Percentiles rank a stretch among this genome's conserved stretches.
These are phyloP conservation scores for Xestia c-nigrum DNA, from an alignment of 2,888 invertebrate species.

Conservation along the genomic window DNA sequence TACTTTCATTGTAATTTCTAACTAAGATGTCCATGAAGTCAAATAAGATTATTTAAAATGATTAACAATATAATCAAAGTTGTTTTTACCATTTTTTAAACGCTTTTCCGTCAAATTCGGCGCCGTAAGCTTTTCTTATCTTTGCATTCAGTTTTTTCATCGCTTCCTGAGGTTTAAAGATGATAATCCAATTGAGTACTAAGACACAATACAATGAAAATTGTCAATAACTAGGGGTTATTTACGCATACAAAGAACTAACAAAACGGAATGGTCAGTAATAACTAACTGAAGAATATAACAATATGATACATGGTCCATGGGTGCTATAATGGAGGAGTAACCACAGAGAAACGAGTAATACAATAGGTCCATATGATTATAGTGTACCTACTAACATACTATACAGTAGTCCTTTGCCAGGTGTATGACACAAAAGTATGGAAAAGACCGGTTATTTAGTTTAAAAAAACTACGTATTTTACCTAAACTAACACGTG, in stretches of 20 bases:
- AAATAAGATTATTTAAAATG: slow-evolving; percentile 3
- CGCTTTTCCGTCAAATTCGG: not conserved
- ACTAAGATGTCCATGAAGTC: not conserved
- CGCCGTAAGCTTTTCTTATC: not conserved
- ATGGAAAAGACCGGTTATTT: slow-evolving; percentile 9
- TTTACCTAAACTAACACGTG: not conserved
- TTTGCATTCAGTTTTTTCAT: not conserved
- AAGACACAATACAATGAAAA: slow-evolving; percentile 4
- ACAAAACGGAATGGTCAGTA: slow-evolving; percentile 49
- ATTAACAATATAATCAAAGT: slow-evolving; percentile 8
- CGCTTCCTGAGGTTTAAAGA: slow-evolving; percentile 4
- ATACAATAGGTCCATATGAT: slow-evolving; percentile 48
- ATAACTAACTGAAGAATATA: slow-evolving; percentile 38
- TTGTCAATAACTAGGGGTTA: slow-evolving; percentile 18
- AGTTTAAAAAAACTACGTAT: not conserved
- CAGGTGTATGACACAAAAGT: slow-evolving; percentile 13
- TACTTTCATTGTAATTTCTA: not conserved
- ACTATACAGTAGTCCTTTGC: slow-evolving; percentile 20
- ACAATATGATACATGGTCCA: slow-evolving; percentile 32
- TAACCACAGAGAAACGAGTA: slow-evolving; percentile 21
- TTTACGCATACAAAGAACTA: slow-evolving; percentile 28
- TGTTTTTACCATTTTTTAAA: slow-evolving; percentile 2
- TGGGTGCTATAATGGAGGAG: slow-evolving; percentile 36
- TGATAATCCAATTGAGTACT: slow-evolving; percentile 19
- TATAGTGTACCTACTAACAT: slow-evolving; percentile 23